Evolutionary conservation across 1,140 invertebrate species (phyloP).

Genomic region (Hyphantria cunea): DNA sequence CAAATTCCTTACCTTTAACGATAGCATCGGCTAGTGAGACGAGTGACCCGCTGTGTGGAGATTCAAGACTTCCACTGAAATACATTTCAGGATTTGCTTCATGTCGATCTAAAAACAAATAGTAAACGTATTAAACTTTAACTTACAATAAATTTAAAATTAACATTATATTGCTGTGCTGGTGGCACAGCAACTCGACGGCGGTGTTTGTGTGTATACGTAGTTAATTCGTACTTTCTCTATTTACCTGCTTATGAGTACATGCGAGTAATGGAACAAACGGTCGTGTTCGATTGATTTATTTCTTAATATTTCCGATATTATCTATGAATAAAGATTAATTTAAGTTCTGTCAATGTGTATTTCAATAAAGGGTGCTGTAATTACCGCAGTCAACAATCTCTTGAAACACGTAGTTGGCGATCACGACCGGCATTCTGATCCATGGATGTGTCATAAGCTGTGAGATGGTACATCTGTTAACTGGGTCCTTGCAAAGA

Average conservation of each 20-base stretch:
- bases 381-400: conserved; percentile 71
- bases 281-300: too few relatives aligned
- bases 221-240: too few relatives aligned
- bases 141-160: neutral
- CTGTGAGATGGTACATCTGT: conserved; percentile 77
- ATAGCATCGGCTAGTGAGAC: conserved; percentile 63
- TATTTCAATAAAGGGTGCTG: too few relatives aligned
- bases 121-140: too few relatives aligned
- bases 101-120: conserved; percentile 62
- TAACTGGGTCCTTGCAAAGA: conserved; percentile 80
- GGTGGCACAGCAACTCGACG: too few relatives aligned
- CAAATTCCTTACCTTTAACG: conserved; percentile 57
- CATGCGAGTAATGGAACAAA: too few relatives aligned
- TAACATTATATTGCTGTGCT: too few relatives aligned
- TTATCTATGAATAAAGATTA: too few relatives aligned
- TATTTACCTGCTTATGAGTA: too few relatives aligned
- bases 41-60: conserved; percentile 64
- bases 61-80: conserved; percentile 73
- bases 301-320: too few relatives aligned
- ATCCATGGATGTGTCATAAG: conserved; percentile 81
- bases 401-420: conserved; percentile 72
- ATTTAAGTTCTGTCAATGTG: too few relatives aligned
- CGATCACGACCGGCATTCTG: conserved; percentile 68
- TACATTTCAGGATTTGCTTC: conserved; percentile 79
- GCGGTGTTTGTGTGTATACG: too few relatives aligned